These are phyloP conservation scores for Vulpes vulpes DNA, from an alignment of 2,113 vertebrate genomes.

Conservation along the genomic window DNA sequence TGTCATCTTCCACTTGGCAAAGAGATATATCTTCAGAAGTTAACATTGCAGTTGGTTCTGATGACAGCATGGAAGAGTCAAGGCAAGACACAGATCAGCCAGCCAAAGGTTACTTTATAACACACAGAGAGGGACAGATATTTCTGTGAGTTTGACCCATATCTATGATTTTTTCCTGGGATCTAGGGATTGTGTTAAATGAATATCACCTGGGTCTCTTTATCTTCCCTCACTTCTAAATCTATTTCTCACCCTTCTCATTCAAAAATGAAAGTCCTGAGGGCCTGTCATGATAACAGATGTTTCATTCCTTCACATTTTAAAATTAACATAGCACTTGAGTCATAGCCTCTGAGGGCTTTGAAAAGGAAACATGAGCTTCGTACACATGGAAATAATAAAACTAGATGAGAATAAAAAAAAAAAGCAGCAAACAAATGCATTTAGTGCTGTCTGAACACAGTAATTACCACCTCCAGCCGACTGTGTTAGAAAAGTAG, in stretches of 20 bases:
- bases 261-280: conserved; percentile 72
- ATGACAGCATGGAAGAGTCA: not conserved
- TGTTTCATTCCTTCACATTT: conserved; percentile 73
- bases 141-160: conserved; percentile 41
- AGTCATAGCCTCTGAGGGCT: conserved; percentile 61
- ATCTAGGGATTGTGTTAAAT: conserved; percentile 58
- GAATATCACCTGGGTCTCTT: conserved; percentile 58
- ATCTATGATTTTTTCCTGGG: conserved; percentile 6
- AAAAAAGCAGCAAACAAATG: not conserved
- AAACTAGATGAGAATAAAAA: not conserved
- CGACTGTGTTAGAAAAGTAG: not conserved
- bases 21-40: not conserved
- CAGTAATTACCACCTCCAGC: not conserved
- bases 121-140: not conserved
- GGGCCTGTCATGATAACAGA: conserved; percentile 64
- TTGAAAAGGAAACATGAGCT: conserved; percentile 54
- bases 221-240: conserved; percentile 55
- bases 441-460: not conserved
- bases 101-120: not conserved
- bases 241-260: conserved; percentile 69
- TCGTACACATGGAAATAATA: conserved; percentile 39
- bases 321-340: conserved; percentile 69
- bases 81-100: not conserved
- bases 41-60: not conserved
- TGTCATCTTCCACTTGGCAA: not conserved